Base-by-base conservation (phyloP, 2,113 vertebrate species). In the Campylomormyrus tamandua region DNA sequence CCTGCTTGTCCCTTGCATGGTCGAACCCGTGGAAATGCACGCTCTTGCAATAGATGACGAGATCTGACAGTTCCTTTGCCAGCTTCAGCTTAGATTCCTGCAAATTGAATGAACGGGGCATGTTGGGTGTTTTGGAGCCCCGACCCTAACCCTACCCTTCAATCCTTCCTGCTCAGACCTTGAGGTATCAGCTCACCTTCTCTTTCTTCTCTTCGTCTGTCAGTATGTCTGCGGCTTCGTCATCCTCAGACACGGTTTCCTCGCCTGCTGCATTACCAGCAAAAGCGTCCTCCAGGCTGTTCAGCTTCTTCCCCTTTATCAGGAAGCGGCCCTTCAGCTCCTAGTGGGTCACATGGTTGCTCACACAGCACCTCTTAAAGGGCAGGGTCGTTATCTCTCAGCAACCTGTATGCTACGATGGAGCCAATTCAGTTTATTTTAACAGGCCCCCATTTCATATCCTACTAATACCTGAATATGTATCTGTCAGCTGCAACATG, bases 301-400 rank as follows among this genome's bases (percentile, higher is more conserved):
- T 97, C 45, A 98, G 92, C 88, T 98, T 95, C 93, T 99, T 99
- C 31, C 97, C 98, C 94, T 99, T 99, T 91, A 99, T 94, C 83
- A 99, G 91, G 92, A 99, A 96, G 94, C 97, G 98, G n/a, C 97
- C 95, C 92, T 97, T 99, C 86, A 99, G 92, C 93, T 98, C 97
- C 98, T 99, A 86, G 1, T 42, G 31, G 9, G 52, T 27, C 52
- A 86, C 27, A 52, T 8, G 87, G 7, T 13, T 8, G 77, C 88
- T 90, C 9, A 39, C n/a, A 87, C 48, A 11, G 39, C 3, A 4
- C 42, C 17, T 45, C 49, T 50, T 46, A 87, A 48, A 87, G 11
- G 21, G 46, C 19, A 21, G 6, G 27, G 21, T n/a, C 27, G 10
- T 35, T 87, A 53, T 87, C 5, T 24, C 83, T 24, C 35, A 31